Percentiles rank a stretch among this genome's conserved stretches.
Evolutionary conservation across 2,113 vertebrate genomes (phyloP).

Genomic region (Diadophis punctatus): DNA sequence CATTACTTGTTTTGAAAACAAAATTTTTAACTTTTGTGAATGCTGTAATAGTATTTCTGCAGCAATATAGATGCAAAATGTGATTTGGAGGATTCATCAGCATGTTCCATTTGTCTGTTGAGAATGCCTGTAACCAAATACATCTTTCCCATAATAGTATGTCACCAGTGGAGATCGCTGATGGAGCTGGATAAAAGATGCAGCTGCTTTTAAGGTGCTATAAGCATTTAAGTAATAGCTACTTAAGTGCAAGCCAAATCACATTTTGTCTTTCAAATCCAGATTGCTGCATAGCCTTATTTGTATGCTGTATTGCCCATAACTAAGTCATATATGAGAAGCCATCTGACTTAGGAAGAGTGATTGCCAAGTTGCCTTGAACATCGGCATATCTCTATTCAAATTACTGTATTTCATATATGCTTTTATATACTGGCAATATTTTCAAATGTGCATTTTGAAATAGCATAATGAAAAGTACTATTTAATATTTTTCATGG

Average conservation of each 20-base stretch:
- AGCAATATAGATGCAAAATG: not conserved
- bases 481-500: not conserved
- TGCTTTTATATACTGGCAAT: not conserved
- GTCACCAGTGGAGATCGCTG: not conserved
- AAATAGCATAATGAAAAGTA: not conserved
- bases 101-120: not conserved
- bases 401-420: not conserved
- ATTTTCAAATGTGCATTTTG: not conserved
- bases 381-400: not conserved
- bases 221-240: not conserved
- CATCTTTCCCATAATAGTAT: not conserved
- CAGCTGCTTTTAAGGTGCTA: not conserved
- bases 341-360: not conserved
- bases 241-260: not conserved
- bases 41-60: not conserved
- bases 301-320: not conserved
- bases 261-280: not conserved
- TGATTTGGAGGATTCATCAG: not conserved
- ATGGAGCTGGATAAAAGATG: not conserved
- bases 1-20: not conserved
- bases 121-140: not conserved
- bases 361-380: not conserved
- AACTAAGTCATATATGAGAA: not conserved
- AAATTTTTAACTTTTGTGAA: not conserved
- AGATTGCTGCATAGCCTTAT: not conserved